Conservation (phyloP, 2,113 vertebrate species). For the Pagrus major region DNA sequence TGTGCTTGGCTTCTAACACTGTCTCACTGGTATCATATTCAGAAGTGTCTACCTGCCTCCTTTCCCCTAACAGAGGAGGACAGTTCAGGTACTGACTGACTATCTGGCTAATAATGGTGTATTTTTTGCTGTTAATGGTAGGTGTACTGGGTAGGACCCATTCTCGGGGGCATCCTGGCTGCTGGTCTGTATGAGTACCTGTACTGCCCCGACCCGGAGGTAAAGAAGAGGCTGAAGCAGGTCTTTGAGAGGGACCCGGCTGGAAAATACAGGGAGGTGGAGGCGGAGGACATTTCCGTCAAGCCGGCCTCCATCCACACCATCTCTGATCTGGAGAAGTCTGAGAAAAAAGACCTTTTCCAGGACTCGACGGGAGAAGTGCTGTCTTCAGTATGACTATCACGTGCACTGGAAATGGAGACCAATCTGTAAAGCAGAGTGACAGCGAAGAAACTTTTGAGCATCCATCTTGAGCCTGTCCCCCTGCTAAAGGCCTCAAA, state of each 20-base stretch:
- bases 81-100: background rate
- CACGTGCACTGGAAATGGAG: slow-evolving; percentile 89
- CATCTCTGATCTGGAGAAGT: slow-evolving; percentile 83
- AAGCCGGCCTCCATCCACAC: slow-evolving; percentile 86
- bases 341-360: slow-evolving; percentile 86
- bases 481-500: slow-evolving; percentile 35
- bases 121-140: slow-evolving; percentile 63
- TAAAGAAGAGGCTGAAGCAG: slow-evolving; percentile 88
- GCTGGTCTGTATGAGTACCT: slow-evolving; percentile 92
- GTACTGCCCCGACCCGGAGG: slow-evolving; percentile 90
- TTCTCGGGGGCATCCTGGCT: slow-evolving; percentile 90
- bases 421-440: slow-evolving; percentile 77
- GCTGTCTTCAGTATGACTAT: slow-evolving; percentile 95
- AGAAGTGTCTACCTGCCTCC: slow-evolving; percentile 6
- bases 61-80: background rate
- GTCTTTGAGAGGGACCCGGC: slow-evolving; percentile 86
- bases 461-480: slow-evolving; percentile 7
- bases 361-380: slow-evolving; percentile 88
- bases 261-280: slow-evolving; percentile 90
- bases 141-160: slow-evolving; percentile 95
- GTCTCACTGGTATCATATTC: slow-evolving; percentile 26
- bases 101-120: background rate
- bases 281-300: slow-evolving; percentile 85
- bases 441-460: slow-evolving; percentile 35
- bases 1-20: slow-evolving; percentile 9